phyloP scores from a whole-genome alignment of 2,797 vertebrate genomes.

The Loris lydekkerianus region DNA sequence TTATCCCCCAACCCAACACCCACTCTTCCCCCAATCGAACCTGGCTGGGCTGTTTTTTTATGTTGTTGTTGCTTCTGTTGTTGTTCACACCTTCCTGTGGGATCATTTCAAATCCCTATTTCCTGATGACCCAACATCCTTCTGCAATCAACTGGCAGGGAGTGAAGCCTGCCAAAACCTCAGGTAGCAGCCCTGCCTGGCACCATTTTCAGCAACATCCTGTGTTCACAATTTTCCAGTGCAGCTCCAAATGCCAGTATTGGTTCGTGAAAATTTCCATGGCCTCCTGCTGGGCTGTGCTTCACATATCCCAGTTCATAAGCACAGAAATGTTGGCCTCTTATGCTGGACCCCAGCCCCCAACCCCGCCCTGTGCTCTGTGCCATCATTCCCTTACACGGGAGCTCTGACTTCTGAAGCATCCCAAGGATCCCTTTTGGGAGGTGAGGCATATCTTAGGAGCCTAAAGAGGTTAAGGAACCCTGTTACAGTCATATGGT shows the following conservation, averaged over 20 bases:
- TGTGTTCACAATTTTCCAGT: slow-evolving; percentile 70
- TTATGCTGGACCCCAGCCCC: background rate
- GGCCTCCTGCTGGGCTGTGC: background rate
- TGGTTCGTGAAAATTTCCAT: slow-evolving; percentile 69
- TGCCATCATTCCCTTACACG: background rate
- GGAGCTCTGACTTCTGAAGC: slow-evolving; percentile 28
- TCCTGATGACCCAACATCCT: slow-evolving; percentile 82
- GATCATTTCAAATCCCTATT: slow-evolving; percentile 76
- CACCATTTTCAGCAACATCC: slow-evolving; percentile 73
- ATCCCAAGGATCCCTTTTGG: background rate
- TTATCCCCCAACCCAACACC: background rate
- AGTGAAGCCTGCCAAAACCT: slow-evolving; percentile 65
- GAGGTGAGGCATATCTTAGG: background rate
- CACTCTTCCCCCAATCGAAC: background rate
- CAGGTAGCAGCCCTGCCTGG: slow-evolving; percentile 72
- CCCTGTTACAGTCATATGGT: background rate
- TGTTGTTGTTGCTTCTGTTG: slow-evolving; percentile 68
- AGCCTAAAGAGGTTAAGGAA: background rate
- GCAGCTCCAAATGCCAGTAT: slow-evolving; percentile 68
- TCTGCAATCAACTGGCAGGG: slow-evolving; percentile 70
- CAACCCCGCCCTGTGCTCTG: background rate
- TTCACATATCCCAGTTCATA: background rate
- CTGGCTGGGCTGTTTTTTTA: slow-evolving; percentile 34
- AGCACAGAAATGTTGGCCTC: background rate
- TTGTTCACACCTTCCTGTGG: slow-evolving; percentile 68